Base-by-base conservation (phyloP, 2,113 vertebrate species). In the Garra rufa region DNA sequence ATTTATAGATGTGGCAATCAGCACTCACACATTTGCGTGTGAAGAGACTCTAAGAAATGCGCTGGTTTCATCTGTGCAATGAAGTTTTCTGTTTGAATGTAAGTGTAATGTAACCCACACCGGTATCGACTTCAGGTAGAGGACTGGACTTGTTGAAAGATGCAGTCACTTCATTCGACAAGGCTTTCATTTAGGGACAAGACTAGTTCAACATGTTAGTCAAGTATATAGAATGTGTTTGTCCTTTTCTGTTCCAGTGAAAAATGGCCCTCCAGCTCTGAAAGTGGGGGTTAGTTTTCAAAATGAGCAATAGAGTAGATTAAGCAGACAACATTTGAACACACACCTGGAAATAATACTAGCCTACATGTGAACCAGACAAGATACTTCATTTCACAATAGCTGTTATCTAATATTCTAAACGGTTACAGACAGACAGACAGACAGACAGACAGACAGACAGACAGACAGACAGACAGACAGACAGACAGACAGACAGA, bases 141-240 rank as follows among this genome's bases (percentile, higher is more conserved):
- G 57, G 77, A 57, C 41, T 63, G 57, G 57, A 21, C 34, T 10
- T 28, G 34, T 44, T 59, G 4, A 28, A 38, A 13, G 52, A 41
- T 74, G 14, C 24, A 9, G 9, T 17, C n/a, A 46, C 48, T 43
- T 55, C 19, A 24, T 1, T 41, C 15, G 10, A 79, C 76, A 44
- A 24, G 38, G 19, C 19, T 41, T 44, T 79, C 52, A 28, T 26
- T 63, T 6, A 78, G n/a, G 24, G n/a, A 63, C 21, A 30, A 9
- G 41, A 79, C 77, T 46, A 2, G 77, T 79, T 65, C 4, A 46
- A 63, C 77, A 46, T 63, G 77, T 79, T 79, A 46, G 24, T 79
- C 77, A 30, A 17, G 57, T 46, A 63, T 41, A 43, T 15, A 41
- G 3, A 61, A 8, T 4, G 50, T 34, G 10, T 55, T 55, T 76